Evolutionary conservation across 2,888 invertebrate genomes (phyloP).

Genomic region (Sarcophaga subvicina): DNA sequence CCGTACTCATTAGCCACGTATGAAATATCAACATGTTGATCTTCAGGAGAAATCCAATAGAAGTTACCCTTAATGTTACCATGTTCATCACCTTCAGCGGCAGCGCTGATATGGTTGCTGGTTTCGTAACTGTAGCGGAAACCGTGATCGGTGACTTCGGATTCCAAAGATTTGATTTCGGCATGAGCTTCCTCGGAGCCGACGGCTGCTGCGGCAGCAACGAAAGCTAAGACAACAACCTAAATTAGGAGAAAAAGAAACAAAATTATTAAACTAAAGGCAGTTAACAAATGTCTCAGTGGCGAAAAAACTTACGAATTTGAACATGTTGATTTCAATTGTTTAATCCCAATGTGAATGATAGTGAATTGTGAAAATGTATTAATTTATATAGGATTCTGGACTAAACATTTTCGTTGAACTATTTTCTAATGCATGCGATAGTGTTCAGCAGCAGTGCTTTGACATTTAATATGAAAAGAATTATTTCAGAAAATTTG

Average conservation of each 20-base stretch:
- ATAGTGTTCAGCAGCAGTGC: no score
- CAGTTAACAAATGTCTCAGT: no score
- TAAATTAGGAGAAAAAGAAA: background rate
- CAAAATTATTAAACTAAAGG: background rate
- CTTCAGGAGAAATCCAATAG: conserved; percentile 77
- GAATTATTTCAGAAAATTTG: background rate
- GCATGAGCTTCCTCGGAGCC: conserved; percentile 65
- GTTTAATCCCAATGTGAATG: background rate
- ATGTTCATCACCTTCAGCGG: conserved; percentile 74
- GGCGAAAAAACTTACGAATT: background rate
- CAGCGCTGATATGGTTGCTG: conserved; percentile 73
- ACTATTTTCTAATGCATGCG: no score
- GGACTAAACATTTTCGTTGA: no score
- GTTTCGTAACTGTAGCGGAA: conserved; percentile 73
- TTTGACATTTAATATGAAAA: background rate
- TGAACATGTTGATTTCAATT: conserved; percentile 11
- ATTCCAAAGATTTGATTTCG: conserved; percentile 38
- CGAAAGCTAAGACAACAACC: background rate
- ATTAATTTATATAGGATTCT: no score
- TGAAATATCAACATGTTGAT: conserved; percentile 73
- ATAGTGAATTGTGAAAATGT: no score
- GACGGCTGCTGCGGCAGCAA: background rate
- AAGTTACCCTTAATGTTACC: conserved; percentile 76
- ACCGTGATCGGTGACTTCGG: conserved; percentile 75
- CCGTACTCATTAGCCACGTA: conserved; percentile 78